Conservation (phyloP, 2,113 vertebrate genomes). For the Taxidea taxus region DNA sequence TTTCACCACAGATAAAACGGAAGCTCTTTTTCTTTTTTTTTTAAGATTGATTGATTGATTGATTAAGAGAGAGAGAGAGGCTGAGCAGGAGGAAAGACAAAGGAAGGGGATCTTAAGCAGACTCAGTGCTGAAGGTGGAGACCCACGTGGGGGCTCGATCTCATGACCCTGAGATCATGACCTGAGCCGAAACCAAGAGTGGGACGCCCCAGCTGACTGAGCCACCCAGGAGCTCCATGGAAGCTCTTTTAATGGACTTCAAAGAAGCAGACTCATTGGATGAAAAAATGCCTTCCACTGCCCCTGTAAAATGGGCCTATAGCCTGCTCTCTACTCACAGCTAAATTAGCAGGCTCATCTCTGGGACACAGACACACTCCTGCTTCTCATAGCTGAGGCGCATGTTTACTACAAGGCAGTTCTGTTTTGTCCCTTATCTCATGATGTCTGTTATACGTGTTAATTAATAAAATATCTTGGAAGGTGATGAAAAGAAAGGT, state of each 20-base stretch:
- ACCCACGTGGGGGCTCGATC: background rate
- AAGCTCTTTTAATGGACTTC: background rate
- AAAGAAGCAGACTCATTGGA: background rate
- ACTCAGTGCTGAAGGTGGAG: background rate
- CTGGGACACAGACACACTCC: background rate
- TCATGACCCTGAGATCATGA: background rate
- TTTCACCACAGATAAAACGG: background rate
- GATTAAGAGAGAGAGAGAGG: no score
- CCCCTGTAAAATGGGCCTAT: background rate
- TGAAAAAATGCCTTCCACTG: background rate
- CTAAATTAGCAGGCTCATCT: background rate
- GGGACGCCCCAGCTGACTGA: background rate
- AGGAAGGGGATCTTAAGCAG: background rate
- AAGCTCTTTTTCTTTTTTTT: background rate
- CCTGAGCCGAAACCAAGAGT: background rate
- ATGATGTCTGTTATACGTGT: background rate
- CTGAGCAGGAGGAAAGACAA: fast-evolving
- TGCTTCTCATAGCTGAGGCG: background rate
- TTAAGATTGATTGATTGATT: no score
- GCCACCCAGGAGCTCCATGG: background rate
- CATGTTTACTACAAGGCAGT: background rate
- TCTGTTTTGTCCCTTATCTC: background rate
- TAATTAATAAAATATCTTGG: background rate
- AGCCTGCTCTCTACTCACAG: background rate
- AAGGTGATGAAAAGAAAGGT: background rate